These are phyloP conservation scores for Eutrigla gurnardus DNA, from an alignment of 2,797 vertebrate genomes.

Conservation along the genomic window DNA sequence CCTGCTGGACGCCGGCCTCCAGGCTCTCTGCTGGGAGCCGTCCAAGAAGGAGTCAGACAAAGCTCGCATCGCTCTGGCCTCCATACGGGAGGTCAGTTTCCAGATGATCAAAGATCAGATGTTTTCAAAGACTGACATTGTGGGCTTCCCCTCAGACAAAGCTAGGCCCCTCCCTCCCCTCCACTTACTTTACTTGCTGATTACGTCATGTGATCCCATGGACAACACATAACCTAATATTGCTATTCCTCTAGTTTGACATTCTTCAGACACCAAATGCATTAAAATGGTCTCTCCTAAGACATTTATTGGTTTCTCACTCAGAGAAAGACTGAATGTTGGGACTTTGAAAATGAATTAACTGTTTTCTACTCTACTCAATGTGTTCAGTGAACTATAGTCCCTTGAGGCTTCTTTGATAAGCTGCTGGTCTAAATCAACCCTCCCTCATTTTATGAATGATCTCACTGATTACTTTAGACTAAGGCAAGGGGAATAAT, in stretches of 20 bases:
- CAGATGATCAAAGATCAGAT: neutral
- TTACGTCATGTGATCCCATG: neutral
- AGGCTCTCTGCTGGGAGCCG: slow-evolving; percentile 94
- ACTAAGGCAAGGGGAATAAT: neutral
- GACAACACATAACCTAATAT: neutral
- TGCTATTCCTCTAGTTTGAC: neutral
- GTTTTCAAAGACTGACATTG: neutral
- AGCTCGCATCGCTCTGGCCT: slow-evolving; percentile 90
- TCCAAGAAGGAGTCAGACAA: slow-evolving; percentile 98
- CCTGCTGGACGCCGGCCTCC: slow-evolving; percentile 92
- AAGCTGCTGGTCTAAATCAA: slow-evolving; percentile 5
- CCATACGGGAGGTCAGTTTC: slow-evolving; percentile 90
- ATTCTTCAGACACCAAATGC: neutral
- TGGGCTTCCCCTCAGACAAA: neutral
- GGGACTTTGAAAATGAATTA: no score
- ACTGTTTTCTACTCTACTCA: no score
- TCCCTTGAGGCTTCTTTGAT: no score
- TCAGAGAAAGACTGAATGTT: neutral
- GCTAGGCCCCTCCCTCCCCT: neutral
- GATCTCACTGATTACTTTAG: slow-evolving; percentile 13
- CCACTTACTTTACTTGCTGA: neutral
- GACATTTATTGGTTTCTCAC: neutral
- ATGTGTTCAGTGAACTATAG: no score
- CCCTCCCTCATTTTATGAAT: neutral
- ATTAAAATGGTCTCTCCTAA: neutral